Conservation (phyloP, 2,113 vertebrate genomes). For the Origma solitaria region DNA sequence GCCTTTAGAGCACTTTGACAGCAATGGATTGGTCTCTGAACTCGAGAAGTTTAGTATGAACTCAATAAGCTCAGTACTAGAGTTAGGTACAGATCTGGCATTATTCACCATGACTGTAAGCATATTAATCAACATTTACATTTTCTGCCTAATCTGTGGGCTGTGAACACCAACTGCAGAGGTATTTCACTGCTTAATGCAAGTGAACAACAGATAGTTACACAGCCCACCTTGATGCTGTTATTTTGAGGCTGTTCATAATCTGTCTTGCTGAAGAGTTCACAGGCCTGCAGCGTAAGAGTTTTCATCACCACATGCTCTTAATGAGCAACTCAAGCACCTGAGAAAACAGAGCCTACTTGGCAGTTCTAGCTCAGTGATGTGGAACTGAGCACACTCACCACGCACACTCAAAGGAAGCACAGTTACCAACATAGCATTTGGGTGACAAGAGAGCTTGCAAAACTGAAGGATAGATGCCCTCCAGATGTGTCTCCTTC, state of each 20-base stretch:
- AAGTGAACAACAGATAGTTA: not conserved
- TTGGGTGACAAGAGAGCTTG: not conserved
- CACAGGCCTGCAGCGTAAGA: not conserved
- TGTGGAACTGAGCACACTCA: not conserved
- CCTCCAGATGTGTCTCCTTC: not conserved
- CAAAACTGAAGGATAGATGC: not conserved
- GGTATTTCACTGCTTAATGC: not conserved
- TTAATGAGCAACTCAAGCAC: not conserved
- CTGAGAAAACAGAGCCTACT: not conserved
- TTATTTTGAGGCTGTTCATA: not conserved
- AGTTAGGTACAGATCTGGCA: not conserved
- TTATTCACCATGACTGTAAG: not conserved
- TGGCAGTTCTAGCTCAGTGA: not conserved
- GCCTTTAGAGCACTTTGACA: not conserved
- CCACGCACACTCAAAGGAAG: not conserved
- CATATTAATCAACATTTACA: not conserved
- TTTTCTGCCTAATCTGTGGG: not conserved
- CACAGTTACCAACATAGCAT: not conserved
- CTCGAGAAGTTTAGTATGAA: fast-evolving
- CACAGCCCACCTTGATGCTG: not conserved
- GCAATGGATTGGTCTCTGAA: not conserved
- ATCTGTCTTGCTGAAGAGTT: not conserved
- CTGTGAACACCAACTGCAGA: not conserved
- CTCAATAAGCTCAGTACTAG: not conserved
- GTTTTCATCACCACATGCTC: not conserved